Base-by-base conservation (phyloP, 2,888 invertebrate species). In the Odontocolon sp. region DNA sequence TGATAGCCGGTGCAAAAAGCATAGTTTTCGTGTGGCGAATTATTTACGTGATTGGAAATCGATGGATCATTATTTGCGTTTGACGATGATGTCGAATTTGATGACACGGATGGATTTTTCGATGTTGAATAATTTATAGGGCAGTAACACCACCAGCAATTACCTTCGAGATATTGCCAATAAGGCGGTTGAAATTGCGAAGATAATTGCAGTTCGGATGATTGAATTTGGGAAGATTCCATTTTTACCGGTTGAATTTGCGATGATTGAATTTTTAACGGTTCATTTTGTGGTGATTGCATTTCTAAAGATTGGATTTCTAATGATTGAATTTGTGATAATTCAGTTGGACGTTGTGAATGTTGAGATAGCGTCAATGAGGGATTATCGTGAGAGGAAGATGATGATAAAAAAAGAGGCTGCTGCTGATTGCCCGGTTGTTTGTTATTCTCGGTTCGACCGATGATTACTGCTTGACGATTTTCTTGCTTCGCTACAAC, bases 401-500 rank as follows among this genome's bases (percentile, higher is more conserved):
- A 82, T 81, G 83, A 59, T 80, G 82, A 52, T 84, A 63, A 83
- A 82, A 82, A 83, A 80, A 87, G 64, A 83, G 81, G 83, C 82
- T 87, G 64, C 82, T 88, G 86, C 85, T 88, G 89, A 87, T 87
- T 87, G 84, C 82, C 86, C 84, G 85, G 74, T 42, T 71, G 85
- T 82, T 86, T 82, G 84, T 82, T 87, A 88, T 81, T 87, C 84
- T 86, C 86, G 76, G 83, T 86, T 85, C 83, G 85, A 84, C 83
- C 85, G 87, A 83, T 83, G 86, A 84, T 85, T 87, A 84, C 84
- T 80, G 87, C 82, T 87, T 86, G 88, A 83, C 84, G 86, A 87
- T 87, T 87, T 85, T 89, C 89, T 86, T 86, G 86, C 84, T 84
- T 87, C 83, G 88, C 90, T 90, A 89, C 86, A 89, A 89, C 89